Conservation (phyloP, 2,888 invertebrate genomes). For the Pristionchus mayeri region DNA sequence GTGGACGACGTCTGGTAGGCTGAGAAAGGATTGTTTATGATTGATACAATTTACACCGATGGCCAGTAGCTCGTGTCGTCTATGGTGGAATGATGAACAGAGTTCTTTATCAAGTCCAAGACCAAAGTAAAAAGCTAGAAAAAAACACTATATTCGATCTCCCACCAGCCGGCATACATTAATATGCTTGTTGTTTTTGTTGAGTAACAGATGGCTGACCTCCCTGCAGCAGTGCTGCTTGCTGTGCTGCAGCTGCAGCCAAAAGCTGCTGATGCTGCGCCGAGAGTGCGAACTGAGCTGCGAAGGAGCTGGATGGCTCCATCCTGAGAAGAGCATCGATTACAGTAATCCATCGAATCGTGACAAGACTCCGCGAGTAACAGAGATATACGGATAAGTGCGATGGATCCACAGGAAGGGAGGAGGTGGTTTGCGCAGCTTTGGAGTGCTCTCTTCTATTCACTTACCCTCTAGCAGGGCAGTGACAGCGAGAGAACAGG, state of each 20-base stretch:
- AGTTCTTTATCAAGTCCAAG: too few relatives aligned
- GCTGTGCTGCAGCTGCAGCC: constrained; percentile 44
- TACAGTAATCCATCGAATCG: not conserved
- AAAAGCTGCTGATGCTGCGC: not conserved
- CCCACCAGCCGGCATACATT: too few relatives aligned
- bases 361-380: constrained; percentile 54
- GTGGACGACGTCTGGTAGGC: constrained; percentile 41
- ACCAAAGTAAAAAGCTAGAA: too few relatives aligned
- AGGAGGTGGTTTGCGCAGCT: constrained; percentile 28
- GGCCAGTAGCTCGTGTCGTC: too few relatives aligned
- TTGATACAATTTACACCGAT: too few relatives aligned
- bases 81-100: too few relatives aligned
- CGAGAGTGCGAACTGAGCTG: not conserved
- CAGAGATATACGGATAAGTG: constrained; percentile 48
- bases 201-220: not conserved
- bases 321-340: not conserved
- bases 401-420: not conserved
- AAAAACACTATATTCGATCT: too few relatives aligned
- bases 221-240: constrained; percentile 32
- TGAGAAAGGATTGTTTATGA: not conserved
- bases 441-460: not conserved
- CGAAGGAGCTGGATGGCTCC: constrained; percentile 29
- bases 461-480: not conserved
- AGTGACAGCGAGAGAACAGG: constrained; percentile 14
- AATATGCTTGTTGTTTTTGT: too few relatives aligned